A percentile compares a stretch with the other conserved stretches of the same genome.
phyloP scores from a whole-genome alignment of 2,113 vertebrate species.

The Rhagologus leucostigma region DNA sequence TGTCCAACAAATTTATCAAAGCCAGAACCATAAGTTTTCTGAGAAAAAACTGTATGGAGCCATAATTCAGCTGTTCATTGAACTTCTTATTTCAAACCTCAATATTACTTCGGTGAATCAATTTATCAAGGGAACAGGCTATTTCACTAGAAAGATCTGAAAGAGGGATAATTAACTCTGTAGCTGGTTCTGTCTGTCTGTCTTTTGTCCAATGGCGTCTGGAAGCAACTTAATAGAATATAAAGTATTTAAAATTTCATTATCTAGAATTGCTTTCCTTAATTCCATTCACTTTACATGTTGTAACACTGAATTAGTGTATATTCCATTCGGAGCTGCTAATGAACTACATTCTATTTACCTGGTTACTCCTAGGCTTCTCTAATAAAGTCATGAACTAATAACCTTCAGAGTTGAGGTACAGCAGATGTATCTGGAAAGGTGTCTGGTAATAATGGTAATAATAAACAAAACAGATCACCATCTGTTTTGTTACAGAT shows the following conservation, averaged over 20 bases:
- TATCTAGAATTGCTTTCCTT: slow-evolving; percentile 54
- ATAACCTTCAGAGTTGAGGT: slow-evolving; percentile 49
- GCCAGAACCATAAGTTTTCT: background rate
- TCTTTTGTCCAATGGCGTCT: slow-evolving; percentile 44
- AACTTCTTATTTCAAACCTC: background rate
- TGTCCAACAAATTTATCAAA: background rate
- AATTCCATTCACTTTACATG: slow-evolving; percentile 58
- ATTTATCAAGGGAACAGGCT: slow-evolving; percentile 32
- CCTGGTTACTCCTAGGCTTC: slow-evolving; percentile 31
- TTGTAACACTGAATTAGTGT: slow-evolving; percentile 30
- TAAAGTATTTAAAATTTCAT: slow-evolving; percentile 52
- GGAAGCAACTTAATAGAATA: slow-evolving; percentile 54
- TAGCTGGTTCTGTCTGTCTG: slow-evolving; percentile 45
- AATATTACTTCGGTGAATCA: slow-evolving; percentile 1
- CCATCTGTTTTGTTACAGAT: background rate
- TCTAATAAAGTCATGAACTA: slow-evolving; percentile 43
- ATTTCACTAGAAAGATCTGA: slow-evolving; percentile 45
- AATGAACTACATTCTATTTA: slow-evolving; percentile 49
- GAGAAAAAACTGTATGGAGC: background rate
- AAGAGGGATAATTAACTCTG: slow-evolving; percentile 59
- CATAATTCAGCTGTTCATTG: background rate
- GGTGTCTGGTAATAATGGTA: slow-evolving; percentile 45
- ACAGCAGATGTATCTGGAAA: slow-evolving; percentile 47
- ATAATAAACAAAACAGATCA: background rate
- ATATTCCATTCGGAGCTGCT: slow-evolving; percentile 50